phyloP scores from a whole-genome alignment of 30 jellyfish, hydroid and myxozoan genomes.

The Morbakka virulenta region DNA sequence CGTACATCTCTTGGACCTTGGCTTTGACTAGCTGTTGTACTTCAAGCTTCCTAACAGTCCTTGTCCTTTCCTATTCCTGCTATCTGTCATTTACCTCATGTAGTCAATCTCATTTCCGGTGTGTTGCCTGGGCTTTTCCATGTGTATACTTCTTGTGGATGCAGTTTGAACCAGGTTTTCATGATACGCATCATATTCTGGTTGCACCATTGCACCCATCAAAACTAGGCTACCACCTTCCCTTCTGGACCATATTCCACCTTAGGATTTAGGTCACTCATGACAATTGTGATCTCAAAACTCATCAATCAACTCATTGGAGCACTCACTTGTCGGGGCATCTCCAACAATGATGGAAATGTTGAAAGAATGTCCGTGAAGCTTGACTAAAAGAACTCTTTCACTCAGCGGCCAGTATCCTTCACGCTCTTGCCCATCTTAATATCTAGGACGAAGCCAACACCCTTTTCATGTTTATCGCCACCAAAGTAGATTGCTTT shows the following conservation, averaged over 20 bases:
- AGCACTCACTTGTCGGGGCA: not conserved
- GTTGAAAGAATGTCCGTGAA: not conserved
- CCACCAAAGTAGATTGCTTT: not conserved
- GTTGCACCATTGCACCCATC: not conserved
- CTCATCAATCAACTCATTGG: not conserved
- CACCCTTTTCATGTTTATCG: not conserved
- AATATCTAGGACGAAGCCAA: not conserved
- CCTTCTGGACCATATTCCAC: not conserved
- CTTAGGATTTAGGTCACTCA: not conserved
- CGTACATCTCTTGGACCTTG: no score
- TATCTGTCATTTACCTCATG: no score
- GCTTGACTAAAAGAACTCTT: not conserved
- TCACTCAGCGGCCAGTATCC: not conserved
- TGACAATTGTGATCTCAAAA: not conserved
- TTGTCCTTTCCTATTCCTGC: no score
- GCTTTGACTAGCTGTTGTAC: no score
- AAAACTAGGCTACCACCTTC: not conserved
- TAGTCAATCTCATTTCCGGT: no score
- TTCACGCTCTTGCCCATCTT: not conserved
- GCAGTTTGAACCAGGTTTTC: not conserved
- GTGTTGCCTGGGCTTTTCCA: not conserved
- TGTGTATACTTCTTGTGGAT: not conserved
- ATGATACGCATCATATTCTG: not conserved
- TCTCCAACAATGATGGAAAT: not conserved
- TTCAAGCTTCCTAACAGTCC: no score